Base-by-base conservation (phyloP, 2,113 vertebrate genomes). In the Python bivittatus region DNA sequence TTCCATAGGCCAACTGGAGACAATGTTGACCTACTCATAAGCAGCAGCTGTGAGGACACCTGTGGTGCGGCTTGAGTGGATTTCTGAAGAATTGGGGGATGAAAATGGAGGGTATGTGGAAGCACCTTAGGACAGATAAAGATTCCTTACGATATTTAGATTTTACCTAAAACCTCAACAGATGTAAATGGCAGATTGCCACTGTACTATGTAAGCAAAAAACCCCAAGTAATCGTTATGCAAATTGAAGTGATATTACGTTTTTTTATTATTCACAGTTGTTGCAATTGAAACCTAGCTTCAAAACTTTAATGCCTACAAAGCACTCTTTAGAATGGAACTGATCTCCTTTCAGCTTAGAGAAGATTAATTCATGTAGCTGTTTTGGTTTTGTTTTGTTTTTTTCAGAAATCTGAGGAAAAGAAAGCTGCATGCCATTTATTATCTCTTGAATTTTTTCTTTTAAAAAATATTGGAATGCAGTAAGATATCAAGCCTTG, bases 121-220 rank as follows among this genome's bases (percentile, higher is more conserved):
- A 96, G 84, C 7, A 48, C 48, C 48, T 6, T 48, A 95, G 88
- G 92, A 6, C 92, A 53, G 58, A 97, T 97, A 97, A 27, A 97
- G 94, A 97, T 93, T 97, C 6, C 88, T 96, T 95, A 92, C 93
- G n/a, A 54, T 96, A 93, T 96, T 97, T 97, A 94, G 95, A 96
- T 88, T 95, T 97, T 92, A 97, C 83, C 91, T 96, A 97, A 87
- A 96, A 97, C 84, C 95, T 97, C 96, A 97, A 97, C 93, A 97
- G 97, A 97, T 96, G 95, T 94, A 97, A 97, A 97, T 97, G 96
- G 42, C 93, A 92, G 60, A 42, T 95, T 56, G 91, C 86, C 89
- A 95, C 56, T 88, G 83, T 6, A 92, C 9, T 93, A 33, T 83
- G 33, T 83, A 89, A 94, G 72, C 94, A 91, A 90, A 94, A 94